These are phyloP conservation scores for Azorinus chamasolen DNA, from an alignment of 2,888 invertebrate genomes.

Conservation along the genomic window DNA sequence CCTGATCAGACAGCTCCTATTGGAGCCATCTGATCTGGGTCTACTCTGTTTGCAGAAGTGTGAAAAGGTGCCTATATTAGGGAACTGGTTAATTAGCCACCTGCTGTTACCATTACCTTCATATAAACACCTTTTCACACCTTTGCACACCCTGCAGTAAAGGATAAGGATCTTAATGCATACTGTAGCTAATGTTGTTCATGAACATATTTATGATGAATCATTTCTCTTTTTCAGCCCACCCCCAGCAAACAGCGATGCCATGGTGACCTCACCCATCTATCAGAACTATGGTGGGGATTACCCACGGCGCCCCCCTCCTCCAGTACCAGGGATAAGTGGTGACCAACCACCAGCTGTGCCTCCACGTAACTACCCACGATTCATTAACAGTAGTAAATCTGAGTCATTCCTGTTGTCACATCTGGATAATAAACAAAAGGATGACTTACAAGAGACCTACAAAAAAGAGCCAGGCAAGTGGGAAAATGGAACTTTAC, in stretches of 20 bases:
- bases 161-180: no score
- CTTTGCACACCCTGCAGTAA: no score
- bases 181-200: no score
- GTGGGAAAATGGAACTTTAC: slow-evolving; percentile 71
- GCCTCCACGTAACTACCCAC: slow-evolving; percentile 75
- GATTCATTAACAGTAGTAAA: slow-evolving; percentile 50
- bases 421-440: slow-evolving; percentile 29
- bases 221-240: slow-evolving; percentile 53
- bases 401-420: slow-evolving; percentile 58
- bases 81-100: no score
- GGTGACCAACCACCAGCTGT: slow-evolving; percentile 77
- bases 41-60: no score
- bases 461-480: slow-evolving; percentile 19
- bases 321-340: slow-evolving; percentile 66
- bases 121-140: no score
- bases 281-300: slow-evolving; percentile 73
- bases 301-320: slow-evolving; percentile 68
- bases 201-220: background rate
- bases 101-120: no score
- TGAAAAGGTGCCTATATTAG: no score
- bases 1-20: no score
- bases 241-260: slow-evolving; percentile 49
- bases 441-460: slow-evolving; percentile 28
- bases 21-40: no score
- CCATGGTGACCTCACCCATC: slow-evolving; percentile 72